These are phyloP conservation scores for Coracias cyanogaster DNA, from an alignment of 2,797 vertebrate species.

Conservation along the genomic window DNA sequence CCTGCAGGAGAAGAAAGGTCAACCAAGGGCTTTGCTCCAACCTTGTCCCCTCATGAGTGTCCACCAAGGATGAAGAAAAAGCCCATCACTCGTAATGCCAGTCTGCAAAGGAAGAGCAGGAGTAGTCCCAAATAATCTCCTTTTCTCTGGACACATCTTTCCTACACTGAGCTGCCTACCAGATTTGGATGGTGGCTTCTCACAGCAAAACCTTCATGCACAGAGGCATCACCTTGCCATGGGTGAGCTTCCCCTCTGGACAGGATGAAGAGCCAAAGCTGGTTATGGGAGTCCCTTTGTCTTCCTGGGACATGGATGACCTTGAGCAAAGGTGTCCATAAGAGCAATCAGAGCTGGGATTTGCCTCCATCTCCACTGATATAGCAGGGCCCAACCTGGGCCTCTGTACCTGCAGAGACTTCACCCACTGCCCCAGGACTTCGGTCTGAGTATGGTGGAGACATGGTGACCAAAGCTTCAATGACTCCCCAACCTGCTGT, in stretches of 20 bases:
- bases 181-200: neutral
- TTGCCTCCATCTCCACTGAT: neutral
- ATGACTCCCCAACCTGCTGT: neutral
- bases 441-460: fast-evolving
- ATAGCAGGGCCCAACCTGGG: neutral
- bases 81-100: neutral
- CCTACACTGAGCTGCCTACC: fast-evolving
- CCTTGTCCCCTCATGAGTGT: neutral
- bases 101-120: neutral
- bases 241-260: neutral
- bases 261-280: neutral
- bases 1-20: neutral
- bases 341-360: neutral
- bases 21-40: neutral
- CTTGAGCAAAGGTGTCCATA: neutral
- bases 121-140: neutral
- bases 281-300: neutral
- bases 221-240: neutral
- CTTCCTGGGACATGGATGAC: neutral
- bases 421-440: neutral
- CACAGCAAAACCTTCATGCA: fast-evolving
- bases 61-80: neutral
- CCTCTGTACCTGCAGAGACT: neutral
- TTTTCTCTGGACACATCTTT: neutral
- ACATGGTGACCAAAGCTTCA: neutral